Percentiles rank a stretch among this genome's conserved stretches.
phyloP scores from a whole-genome alignment of 2,888 invertebrate species.

The Eucriotettix oculatus region DNA sequence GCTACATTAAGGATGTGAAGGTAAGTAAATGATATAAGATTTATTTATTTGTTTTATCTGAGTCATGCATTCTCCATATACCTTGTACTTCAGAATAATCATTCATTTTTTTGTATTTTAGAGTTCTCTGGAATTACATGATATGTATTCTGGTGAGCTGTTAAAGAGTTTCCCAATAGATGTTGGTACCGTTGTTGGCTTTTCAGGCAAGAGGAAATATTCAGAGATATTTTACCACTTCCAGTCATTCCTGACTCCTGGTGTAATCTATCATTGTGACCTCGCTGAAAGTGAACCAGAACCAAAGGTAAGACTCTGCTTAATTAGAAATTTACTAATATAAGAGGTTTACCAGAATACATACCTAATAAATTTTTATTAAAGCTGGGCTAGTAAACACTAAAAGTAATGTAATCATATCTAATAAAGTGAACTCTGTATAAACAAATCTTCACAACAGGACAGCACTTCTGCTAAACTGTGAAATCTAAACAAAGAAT shows the following conservation, averaged over 20 bases:
- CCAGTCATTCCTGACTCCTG: slow-evolving; percentile 83
- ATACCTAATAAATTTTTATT: slow-evolving; percentile 8
- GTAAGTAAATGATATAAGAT: slow-evolving; percentile 30
- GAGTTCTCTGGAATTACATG: slow-evolving; percentile 71
- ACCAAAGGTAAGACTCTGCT: slow-evolving; percentile 35
- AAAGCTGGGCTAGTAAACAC: no score
- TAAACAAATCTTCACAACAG: no score
- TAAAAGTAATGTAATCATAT: no score
- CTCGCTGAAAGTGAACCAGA: slow-evolving; percentile 40
- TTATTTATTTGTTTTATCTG: not conserved
- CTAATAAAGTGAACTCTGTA: no score
- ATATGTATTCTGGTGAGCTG: slow-evolving; percentile 50
- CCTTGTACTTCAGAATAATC: not conserved
- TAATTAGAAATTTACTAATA: no score
- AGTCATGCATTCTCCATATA: not conserved
- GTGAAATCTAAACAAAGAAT: no score
- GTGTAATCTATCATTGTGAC: slow-evolving; percentile 73
- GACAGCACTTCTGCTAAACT: no score
- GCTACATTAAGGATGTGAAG: slow-evolving; percentile 89
- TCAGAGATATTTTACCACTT: slow-evolving; percentile 87
- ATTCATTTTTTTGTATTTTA: slow-evolving; percentile 24
- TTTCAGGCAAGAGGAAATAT: slow-evolving; percentile 70
- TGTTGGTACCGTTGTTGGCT: slow-evolving; percentile 71
- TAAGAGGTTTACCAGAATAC: not conserved
- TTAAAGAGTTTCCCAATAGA: slow-evolving; percentile 61